A percentile compares a stretch with the other conserved stretches of the same genome.
Evolutionary conservation across 2,113 vertebrate genomes (phyloP).

Genomic region (Puma concolor): DNA sequence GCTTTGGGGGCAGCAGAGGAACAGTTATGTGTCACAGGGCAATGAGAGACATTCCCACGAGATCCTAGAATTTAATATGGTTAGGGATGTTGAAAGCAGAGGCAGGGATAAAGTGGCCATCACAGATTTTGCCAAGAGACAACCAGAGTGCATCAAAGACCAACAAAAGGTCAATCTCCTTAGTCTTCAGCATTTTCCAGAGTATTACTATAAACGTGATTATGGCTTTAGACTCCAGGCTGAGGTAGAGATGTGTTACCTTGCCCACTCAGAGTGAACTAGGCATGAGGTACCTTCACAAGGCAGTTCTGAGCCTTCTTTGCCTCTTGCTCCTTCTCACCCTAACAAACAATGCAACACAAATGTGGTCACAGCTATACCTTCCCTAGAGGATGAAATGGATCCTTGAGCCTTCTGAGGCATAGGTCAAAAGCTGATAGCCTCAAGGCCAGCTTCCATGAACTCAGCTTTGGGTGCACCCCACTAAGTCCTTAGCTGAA

Average conservation of each 20-base stretch:
- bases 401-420: background rate
- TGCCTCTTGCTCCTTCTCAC: background rate
- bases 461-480: background rate
- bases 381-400: background rate
- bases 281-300: background rate
- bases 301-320: no score
- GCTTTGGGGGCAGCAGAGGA: background rate
- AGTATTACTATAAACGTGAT: background rate
- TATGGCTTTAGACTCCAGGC: background rate
- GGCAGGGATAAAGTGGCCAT: background rate
- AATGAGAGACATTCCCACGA: slow-evolving; percentile 46
- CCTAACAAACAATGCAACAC: background rate
- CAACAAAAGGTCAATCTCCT: slow-evolving; percentile 42
- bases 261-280: background rate
- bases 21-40: background rate
- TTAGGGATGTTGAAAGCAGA: background rate
- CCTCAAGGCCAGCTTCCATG: background rate
- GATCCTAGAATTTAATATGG: slow-evolving; percentile 33
- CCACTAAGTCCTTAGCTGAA: background rate
- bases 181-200: slow-evolving; percentile 26
- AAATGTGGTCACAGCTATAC: background rate
- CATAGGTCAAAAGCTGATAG: background rate
- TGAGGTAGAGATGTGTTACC: background rate
- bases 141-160: slow-evolving; percentile 21
- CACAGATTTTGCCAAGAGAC: slow-evolving; percentile 29